These are phyloP conservation scores for Calephelis nemesis DNA, from an alignment of 1,140 invertebrate species.

Conservation along the genomic window DNA sequence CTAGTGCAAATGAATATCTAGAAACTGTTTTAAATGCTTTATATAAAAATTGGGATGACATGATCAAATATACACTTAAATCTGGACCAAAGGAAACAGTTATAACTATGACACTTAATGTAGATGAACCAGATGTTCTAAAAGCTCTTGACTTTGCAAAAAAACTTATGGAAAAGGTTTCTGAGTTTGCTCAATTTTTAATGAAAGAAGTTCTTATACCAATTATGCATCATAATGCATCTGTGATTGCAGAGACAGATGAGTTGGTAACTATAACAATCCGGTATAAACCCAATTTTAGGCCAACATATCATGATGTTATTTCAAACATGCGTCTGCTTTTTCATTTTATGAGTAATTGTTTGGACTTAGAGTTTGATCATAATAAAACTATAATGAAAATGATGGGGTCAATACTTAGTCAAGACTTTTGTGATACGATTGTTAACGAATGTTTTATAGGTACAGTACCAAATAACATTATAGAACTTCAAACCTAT, in stretches of 20 bases:
- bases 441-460: slow-evolving; percentile 88
- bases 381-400: slow-evolving; percentile 80
- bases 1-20: slow-evolving; percentile 53
- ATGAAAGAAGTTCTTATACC: slow-evolving; percentile 78
- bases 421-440: slow-evolving; percentile 82
- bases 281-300: slow-evolving; percentile 60
- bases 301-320: slow-evolving; percentile 80
- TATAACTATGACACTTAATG: slow-evolving; percentile 59
- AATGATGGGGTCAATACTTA: slow-evolving; percentile 82
- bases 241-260: slow-evolving; percentile 68
- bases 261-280: slow-evolving; percentile 73
- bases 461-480: slow-evolving; percentile 87
- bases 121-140: slow-evolving; percentile 70
- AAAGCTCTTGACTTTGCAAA: slow-evolving; percentile 74
- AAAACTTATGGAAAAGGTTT: slow-evolving; percentile 70
- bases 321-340: slow-evolving; percentile 81
- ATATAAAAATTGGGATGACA: slow-evolving; percentile 69
- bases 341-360: slow-evolving; percentile 81
- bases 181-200: slow-evolving; percentile 77
- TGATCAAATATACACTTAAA: slow-evolving; percentile 54
- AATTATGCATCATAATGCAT: slow-evolving; percentile 78
- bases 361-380: slow-evolving; percentile 79
- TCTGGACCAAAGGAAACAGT: slow-evolving; percentile 38
- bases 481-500: slow-evolving; percentile 84
- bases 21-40: slow-evolving; percentile 71